Conservation (phyloP, 2,113 vertebrate species). For the Lepus americanus region DNA sequence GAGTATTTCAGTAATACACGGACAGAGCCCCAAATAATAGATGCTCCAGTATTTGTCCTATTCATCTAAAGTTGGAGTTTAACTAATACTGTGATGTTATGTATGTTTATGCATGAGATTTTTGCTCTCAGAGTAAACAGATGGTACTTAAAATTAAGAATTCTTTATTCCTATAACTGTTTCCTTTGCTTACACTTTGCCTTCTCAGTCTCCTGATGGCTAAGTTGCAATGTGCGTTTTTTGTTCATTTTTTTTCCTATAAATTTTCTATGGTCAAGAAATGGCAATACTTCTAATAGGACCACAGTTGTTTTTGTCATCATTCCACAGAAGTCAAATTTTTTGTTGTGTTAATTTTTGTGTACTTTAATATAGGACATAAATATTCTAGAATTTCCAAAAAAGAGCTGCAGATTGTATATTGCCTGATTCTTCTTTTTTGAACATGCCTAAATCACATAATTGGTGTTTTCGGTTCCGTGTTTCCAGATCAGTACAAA, state of each 20-base stretch:
- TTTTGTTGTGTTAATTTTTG: background rate
- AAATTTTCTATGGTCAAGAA: background rate
- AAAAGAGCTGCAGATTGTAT: background rate
- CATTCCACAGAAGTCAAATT: background rate
- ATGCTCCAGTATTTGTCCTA: background rate
- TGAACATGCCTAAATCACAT: background rate
- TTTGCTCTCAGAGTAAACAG: slow-evolving; percentile 10
- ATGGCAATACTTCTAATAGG: background rate
- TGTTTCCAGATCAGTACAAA: background rate
- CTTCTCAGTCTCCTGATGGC: background rate
- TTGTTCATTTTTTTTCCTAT: background rate
- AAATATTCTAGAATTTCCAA: background rate
- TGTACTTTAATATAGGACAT: background rate
- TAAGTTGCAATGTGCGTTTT: background rate
- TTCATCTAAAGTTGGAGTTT: background rate
- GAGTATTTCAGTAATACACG: background rate
- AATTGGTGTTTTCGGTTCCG: background rate
- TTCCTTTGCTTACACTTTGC: background rate
- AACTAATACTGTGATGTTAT: background rate
- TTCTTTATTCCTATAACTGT: background rate
- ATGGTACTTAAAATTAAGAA: slow-evolving; percentile 35
- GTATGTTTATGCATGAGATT: background rate
- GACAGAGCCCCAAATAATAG: background rate
- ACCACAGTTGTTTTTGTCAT: background rate
- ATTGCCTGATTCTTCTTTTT: background rate